These are phyloP conservation scores for Drosophila fuyamai DNA, from an alignment of 1,140 invertebrate genomes.

Conservation along the genomic window DNA sequence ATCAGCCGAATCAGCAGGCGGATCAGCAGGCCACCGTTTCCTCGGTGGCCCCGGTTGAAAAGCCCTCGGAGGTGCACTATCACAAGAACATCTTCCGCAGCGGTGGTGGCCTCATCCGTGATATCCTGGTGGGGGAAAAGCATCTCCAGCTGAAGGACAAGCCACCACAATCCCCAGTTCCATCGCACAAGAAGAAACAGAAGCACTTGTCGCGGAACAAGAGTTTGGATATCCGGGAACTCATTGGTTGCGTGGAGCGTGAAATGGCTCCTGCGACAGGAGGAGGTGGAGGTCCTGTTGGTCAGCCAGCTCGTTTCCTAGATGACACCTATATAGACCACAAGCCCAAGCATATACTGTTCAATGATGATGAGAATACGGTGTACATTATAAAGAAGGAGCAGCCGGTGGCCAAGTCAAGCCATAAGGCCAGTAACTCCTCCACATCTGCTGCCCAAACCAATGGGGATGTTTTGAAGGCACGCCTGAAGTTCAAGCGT, in stretches of 20 bases:
- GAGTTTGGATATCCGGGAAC: constrained; percentile 76
- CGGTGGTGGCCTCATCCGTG: constrained; percentile 76
- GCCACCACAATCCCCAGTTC: constrained; percentile 58
- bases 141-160: constrained; percentile 67
- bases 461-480: constrained; percentile 66
- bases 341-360: constrained; percentile 78
- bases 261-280: constrained; percentile 40
- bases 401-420: constrained; percentile 64
- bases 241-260: constrained; percentile 70
- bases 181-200: constrained; percentile 55
- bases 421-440: constrained; percentile 26
- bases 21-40: constrained; percentile 4
- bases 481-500: constrained; percentile 75
- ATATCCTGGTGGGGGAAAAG: constrained; percentile 76
- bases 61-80: constrained; percentile 64
- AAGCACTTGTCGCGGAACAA: constrained; percentile 75
- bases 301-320: constrained; percentile 58
- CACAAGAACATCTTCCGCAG: constrained; percentile 80
- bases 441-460: not conserved
- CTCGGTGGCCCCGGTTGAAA: not conserved
- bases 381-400: constrained; percentile 82
- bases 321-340: constrained; percentile 82
- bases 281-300: not conserved
- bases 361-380: constrained; percentile 81
- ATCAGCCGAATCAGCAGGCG: not conserved